Percentiles rank a stretch among this genome's conserved stretches.
These are phyloP conservation scores for Acleris holmiana DNA, from an alignment of 2,888 invertebrate genomes.

Conservation along the genomic window DNA sequence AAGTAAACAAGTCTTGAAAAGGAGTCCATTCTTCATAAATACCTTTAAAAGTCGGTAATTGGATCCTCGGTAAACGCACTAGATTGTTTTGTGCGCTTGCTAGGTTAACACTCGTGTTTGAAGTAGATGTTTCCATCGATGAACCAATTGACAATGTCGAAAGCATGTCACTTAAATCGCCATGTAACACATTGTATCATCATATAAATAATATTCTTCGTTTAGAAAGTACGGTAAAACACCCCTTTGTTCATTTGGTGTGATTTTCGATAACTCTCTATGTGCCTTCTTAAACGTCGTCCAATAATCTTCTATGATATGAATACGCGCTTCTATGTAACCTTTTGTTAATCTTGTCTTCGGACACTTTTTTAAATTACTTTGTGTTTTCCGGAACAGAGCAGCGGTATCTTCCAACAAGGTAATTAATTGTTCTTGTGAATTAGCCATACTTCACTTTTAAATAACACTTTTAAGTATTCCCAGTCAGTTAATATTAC, in stretches of 20 bases:
- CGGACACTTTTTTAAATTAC: conserved; percentile 32
- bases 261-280: too few species aligned
- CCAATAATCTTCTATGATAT: conserved; percentile 39
- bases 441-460: conserved; percentile 8
- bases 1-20: conserved; percentile 33
- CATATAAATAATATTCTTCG: too few species aligned
- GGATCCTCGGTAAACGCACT: too few species aligned
- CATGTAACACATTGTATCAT: not conserved
- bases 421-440: conserved; percentile 1
- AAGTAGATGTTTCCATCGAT: not conserved
- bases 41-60: not conserved
- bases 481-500: not conserved
- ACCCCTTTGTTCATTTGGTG: too few species aligned
- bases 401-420: conserved; percentile 27
- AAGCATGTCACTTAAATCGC: conserved; percentile 28
- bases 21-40: conserved; percentile 37
- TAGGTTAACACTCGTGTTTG: not conserved
- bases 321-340: conserved; percentile 38
- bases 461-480: too few species aligned
- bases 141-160: not conserved
- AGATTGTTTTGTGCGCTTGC: not conserved
- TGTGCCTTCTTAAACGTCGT: too few species aligned
- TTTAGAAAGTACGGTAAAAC: too few species aligned
- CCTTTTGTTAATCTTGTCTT: conserved; percentile 37
- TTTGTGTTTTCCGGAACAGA: conserved; percentile 28